Evolutionary conservation across 2,888 invertebrate genomes (phyloP).

Genomic region (Spodoptera picta): DNA sequence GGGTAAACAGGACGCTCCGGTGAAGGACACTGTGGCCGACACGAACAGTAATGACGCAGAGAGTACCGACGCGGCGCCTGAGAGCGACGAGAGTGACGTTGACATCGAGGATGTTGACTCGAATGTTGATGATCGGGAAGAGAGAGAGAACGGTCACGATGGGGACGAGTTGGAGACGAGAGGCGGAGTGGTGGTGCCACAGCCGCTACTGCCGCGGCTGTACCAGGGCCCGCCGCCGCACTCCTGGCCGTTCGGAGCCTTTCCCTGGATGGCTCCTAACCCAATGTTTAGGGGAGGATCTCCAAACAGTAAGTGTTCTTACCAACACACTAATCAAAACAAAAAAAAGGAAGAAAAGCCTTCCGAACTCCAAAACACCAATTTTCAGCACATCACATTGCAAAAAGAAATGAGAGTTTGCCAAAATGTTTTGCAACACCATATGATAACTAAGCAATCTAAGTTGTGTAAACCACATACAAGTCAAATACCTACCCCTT

Average conservation of each 20-base stretch:
- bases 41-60: slow-evolving; percentile 81
- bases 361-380: too few species aligned
- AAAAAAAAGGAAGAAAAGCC: too few species aligned
- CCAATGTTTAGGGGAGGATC: slow-evolving; percentile 89
- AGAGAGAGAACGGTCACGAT: slow-evolving; percentile 78
- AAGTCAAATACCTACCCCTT: too few species aligned
- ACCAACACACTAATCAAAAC: neutral
- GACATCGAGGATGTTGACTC: slow-evolving; percentile 85
- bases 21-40: slow-evolving; percentile 67
- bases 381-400: too few species aligned
- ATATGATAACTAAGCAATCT: too few species aligned
- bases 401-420: too few species aligned
- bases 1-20: slow-evolving; percentile 72
- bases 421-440: too few species aligned
- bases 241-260: slow-evolving; percentile 90
- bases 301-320: slow-evolving; percentile 88
- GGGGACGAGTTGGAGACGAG: slow-evolving; percentile 82
- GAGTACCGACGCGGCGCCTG: slow-evolving; percentile 75
- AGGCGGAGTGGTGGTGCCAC: slow-evolving; percentile 90
- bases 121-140: slow-evolving; percentile 82
- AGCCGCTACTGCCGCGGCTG: slow-evolving; percentile 90
- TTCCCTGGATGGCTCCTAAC: slow-evolving; percentile 90
- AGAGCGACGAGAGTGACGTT: slow-evolving; percentile 85
- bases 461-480: too few species aligned
- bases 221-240: slow-evolving; percentile 87